A percentile compares a stretch with the other conserved stretches of the same genome.
Evolutionary conservation across 2,113 vertebrate species (phyloP).

Genomic region (Sapayoa aenigma): DNA sequence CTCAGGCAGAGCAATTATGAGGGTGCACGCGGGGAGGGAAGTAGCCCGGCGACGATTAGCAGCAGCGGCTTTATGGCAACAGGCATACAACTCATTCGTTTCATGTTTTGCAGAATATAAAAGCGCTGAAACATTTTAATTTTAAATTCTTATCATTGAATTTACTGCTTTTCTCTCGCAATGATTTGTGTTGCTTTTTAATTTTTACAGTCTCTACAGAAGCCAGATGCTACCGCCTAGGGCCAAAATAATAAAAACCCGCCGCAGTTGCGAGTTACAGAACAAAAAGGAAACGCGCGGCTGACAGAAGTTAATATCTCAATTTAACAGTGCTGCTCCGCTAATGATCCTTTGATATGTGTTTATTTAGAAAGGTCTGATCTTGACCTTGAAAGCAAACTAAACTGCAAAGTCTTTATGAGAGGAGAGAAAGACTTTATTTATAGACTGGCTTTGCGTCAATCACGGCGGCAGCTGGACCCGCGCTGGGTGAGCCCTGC

Average conservation of each 20-base stretch:
- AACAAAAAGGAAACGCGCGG: conserved; percentile 71
- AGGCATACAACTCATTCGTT: conserved; percentile 70
- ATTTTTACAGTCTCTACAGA: conserved; percentile 85
- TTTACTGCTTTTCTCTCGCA: conserved; percentile 80
- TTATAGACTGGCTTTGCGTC: conserved; percentile 91
- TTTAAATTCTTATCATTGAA: conserved; percentile 83
- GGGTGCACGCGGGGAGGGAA: not conserved
- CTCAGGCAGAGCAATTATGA: conserved; percentile 30
- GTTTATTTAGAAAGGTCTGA: conserved; percentile 85
- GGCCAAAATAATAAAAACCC: conserved; percentile 81
- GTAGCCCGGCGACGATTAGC: conserved; percentile 58
- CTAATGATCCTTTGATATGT: conserved; percentile 86
- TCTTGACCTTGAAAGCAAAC: conserved; percentile 92
- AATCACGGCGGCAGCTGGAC: conserved; percentile 82
- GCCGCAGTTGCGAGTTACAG: conserved; percentile 75
- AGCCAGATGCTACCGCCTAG: conserved; percentile 82
- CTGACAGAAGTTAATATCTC: conserved; percentile 85
- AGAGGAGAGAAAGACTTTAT: conserved; percentile 86
- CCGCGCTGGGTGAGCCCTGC: not conserved
- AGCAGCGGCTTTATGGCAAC: conserved; percentile 71
- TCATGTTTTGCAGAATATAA: conserved; percentile 72
- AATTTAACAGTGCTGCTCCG: conserved; percentile 85
- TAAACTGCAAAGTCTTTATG: conserved; percentile 83
- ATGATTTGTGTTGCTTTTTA: conserved; percentile 86
- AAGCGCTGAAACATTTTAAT: conserved; percentile 79